A percentile compares a stretch with the other conserved stretches of the same genome.
phyloP scores from a whole-genome alignment of 2,797 vertebrate species.

The Pygocentrus nattereri region DNA sequence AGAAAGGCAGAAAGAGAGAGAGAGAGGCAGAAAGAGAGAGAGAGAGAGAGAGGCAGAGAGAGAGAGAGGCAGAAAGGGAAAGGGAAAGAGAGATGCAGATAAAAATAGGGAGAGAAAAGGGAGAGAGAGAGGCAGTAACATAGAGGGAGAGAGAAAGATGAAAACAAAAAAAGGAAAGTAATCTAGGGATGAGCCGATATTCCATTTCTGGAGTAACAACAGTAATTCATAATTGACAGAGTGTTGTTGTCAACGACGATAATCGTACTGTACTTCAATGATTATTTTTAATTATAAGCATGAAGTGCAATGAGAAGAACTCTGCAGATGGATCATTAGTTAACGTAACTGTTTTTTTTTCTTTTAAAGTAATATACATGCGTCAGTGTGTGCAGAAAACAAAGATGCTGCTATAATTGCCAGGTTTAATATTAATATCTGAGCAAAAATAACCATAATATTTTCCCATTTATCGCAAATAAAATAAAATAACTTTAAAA shows the following conservation, averaged over 20 bases:
- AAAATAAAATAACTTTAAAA: too few relatives aligned
- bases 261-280: background rate
- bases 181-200: background rate
- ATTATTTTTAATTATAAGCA: too few relatives aligned
- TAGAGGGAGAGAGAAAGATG: slow-evolving; percentile 12
- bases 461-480: background rate
- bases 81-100: slow-evolving; percentile 1
- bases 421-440: too few relatives aligned
- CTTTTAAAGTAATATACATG: too few relatives aligned
- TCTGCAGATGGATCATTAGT: too few relatives aligned
- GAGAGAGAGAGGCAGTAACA: slow-evolving; percentile 19
- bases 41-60: slow-evolving; percentile 9
- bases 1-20: too few relatives aligned
- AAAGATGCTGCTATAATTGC: too few relatives aligned
- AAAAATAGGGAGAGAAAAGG: background rate
- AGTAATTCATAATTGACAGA: background rate
- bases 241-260: background rate
- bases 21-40: slow-evolving; percentile 4
- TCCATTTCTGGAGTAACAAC: background rate
- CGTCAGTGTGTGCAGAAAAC: too few relatives aligned
- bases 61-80: too few relatives aligned
- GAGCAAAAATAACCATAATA: background rate
- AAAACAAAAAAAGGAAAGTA: background rate
- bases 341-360: too few relatives aligned
- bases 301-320: too few relatives aligned